Conservation (phyloP, 2,888 invertebrate genomes). For the Abrostola triplasia region DNA sequence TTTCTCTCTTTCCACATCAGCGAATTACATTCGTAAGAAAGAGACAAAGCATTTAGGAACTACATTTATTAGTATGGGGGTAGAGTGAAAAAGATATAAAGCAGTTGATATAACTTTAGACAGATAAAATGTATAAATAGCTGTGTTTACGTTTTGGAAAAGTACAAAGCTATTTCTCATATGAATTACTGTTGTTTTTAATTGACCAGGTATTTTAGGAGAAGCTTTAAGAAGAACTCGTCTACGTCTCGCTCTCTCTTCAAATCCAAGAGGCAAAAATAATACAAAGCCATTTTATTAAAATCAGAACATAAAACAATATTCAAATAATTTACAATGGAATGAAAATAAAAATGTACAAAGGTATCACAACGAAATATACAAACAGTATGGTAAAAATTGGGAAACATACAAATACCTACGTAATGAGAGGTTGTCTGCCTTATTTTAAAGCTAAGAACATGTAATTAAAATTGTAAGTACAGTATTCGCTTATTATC, state of each 20-base stretch:
- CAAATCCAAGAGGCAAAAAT: conserved; percentile 30
- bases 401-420: not conserved
- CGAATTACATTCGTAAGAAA: no score
- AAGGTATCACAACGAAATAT: conserved; percentile 42
- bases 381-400: conserved; percentile 12
- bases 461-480: conserved; percentile 2
- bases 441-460: conserved; percentile 14
- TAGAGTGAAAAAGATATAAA: no score
- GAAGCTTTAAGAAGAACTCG: conserved; percentile 8
- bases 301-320: conserved; percentile 25
- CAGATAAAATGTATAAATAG: no score
- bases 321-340: conserved; percentile 41
- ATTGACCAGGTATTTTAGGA: not conserved
- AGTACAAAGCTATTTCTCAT: not conserved
- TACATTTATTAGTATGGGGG: no score
- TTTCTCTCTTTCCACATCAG: no score
- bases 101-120: no score
- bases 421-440: not conserved
- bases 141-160: no score
- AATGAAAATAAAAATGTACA: conserved; percentile 48
- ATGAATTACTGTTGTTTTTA: not conserved
- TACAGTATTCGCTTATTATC: not conserved
- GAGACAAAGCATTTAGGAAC: no score
- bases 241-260: conserved; percentile 10
- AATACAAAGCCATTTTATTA: conserved; percentile 22